phyloP scores from a whole-genome alignment of 2,888 invertebrate species.

The Hypomecis atomaria region DNA sequence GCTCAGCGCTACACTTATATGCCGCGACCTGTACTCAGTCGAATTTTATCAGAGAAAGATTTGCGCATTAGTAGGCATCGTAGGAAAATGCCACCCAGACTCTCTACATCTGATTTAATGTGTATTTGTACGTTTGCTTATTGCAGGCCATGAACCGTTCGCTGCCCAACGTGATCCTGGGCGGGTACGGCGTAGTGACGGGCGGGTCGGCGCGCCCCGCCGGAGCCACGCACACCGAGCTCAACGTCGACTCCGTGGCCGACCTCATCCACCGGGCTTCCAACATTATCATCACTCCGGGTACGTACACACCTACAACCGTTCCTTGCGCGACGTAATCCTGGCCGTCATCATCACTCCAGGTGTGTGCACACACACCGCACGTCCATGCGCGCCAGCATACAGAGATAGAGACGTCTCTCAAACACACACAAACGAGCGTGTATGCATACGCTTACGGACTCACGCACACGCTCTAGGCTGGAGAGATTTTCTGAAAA shows the following conservation, averaged over 20 bases:
- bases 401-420: too few relatives aligned
- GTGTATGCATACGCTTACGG: too few relatives aligned
- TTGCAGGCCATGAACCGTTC: conserved; percentile 91
- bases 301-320: conserved; percentile 76
- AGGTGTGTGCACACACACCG: not conserved
- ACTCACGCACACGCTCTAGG: too few relatives aligned
- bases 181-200: conserved; percentile 92
- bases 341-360: conserved; percentile 84
- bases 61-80: too few relatives aligned
- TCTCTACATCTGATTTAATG: too few relatives aligned
- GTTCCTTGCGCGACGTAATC: conserved; percentile 94
- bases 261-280: conserved; percentile 91
- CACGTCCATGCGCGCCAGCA: too few relatives aligned
- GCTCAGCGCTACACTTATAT: too few relatives aligned
- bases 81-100: too few relatives aligned
- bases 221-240: conserved; percentile 92
- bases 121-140: not conserved
- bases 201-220: conserved; percentile 91
- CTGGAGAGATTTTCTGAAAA: too few relatives aligned
- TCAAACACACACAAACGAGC: too few relatives aligned
- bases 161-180: conserved; percentile 94
- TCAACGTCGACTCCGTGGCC: conserved; percentile 89
- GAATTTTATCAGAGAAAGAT: too few relatives aligned
- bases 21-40: too few relatives aligned
- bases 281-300: conserved; percentile 95